A percentile compares a stretch with the other conserved stretches of the same genome.
Evolutionary conservation across 2,113 vertebrate genomes (phyloP).

Genomic region (Dascyllus trimaculatus): DNA sequence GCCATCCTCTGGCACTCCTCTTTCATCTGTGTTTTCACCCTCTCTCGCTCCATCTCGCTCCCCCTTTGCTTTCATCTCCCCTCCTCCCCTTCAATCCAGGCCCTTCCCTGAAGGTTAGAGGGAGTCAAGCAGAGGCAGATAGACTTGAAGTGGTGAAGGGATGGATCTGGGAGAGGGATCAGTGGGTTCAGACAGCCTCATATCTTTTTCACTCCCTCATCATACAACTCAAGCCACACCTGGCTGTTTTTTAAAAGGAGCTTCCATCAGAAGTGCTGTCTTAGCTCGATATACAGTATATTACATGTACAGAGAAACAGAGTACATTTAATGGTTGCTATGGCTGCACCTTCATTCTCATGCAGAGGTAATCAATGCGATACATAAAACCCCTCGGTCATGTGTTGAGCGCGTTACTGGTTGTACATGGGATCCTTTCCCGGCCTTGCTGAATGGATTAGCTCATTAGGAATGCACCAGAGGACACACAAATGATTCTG

Average conservation of each 20-base stretch:
- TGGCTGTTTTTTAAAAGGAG: background rate
- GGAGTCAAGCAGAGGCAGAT: slow-evolving; percentile 6
- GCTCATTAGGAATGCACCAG: slow-evolving; percentile 68
- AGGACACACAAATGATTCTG: slow-evolving; percentile 59
- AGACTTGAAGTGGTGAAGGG: background rate
- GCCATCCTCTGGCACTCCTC: slow-evolving; percentile 53
- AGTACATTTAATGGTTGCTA: background rate
- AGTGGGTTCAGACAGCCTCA: background rate
- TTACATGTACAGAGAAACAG: background rate
- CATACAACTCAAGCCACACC: background rate
- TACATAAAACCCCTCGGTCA: slow-evolving; percentile 11
- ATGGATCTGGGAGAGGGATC: background rate
- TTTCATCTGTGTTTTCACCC: slow-evolving; percentile 56
- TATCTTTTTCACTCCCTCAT: background rate
- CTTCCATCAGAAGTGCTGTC: background rate
- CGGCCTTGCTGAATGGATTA: slow-evolving; percentile 61
- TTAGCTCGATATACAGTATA: background rate
- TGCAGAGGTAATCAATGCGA: slow-evolving; percentile 33
- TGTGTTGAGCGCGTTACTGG: slow-evolving; percentile 16
- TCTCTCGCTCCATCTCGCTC: slow-evolving; percentile 24
- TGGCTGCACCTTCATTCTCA: slow-evolving; percentile 5
- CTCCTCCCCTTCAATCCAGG: background rate
- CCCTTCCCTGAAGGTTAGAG: slow-evolving; percentile 33
- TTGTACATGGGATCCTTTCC: slow-evolving; percentile 26
- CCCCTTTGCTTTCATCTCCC: slow-evolving; percentile 36